Evolutionary conservation across 2,888 invertebrate genomes (phyloP).

Genomic region (Pristionchus mayeri): DNA sequence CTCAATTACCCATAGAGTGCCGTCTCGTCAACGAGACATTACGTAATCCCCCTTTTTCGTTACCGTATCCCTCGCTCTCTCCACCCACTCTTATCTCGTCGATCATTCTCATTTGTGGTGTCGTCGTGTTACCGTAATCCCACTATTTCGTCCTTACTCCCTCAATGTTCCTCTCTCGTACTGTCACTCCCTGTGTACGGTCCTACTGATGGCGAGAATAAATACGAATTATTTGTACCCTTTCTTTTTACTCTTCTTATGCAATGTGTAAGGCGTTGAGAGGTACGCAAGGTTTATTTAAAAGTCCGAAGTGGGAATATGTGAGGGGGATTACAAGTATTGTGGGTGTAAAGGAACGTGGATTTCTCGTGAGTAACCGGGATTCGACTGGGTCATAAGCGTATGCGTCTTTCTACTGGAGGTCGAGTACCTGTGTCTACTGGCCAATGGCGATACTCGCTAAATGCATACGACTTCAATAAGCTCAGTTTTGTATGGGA

Average conservation of each 20-base stretch:
- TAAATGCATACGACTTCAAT: too few species aligned
- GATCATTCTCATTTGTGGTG: constrained; percentile 47
- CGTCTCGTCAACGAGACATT: not conserved
- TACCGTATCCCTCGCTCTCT: constrained; percentile 30
- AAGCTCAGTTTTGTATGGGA: too few species aligned
- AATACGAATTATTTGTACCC: constrained; percentile 33
- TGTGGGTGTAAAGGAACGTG: not conserved
- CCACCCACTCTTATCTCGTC: constrained; percentile 20
- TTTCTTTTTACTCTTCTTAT: not conserved
- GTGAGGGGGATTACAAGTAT: not conserved
- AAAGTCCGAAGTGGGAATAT: not conserved
- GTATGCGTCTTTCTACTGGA: too few species aligned
- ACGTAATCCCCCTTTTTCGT: not conserved
- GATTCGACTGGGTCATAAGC: not conserved
- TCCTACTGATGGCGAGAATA: constrained; percentile 39
- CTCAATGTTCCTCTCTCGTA: constrained; percentile 5
- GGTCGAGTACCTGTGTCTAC: too few species aligned
- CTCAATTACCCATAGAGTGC: constrained; percentile 23
- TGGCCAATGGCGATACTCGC: too few species aligned
- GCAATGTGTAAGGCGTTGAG: not conserved
- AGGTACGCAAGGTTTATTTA: not conserved
- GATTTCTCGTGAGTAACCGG: not conserved
- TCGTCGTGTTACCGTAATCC: constrained; percentile 41
- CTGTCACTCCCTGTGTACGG: constrained; percentile 43
- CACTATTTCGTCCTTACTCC: not conserved